Conservation (phyloP, 2,888 invertebrate genomes). For the Plemyria rubiginata region DNA sequence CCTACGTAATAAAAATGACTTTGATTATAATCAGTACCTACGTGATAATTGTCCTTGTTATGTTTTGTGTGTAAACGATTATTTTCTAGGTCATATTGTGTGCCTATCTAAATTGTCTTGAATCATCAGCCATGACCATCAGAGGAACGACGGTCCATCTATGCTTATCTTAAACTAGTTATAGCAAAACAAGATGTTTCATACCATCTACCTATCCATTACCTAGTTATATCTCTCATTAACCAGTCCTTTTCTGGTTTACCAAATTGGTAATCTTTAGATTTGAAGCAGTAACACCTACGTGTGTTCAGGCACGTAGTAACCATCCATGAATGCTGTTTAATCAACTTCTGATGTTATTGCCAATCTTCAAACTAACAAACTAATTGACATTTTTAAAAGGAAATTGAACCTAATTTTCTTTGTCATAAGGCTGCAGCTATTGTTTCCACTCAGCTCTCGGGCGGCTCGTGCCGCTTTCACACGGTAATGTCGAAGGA, state of each 20-base stretch:
- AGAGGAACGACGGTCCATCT: conserved; percentile 1
- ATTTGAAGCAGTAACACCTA: conserved; percentile 21
- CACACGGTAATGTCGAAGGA: conserved; percentile 26
- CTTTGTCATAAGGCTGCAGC: conserved; percentile 15
- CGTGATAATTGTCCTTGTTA: no score
- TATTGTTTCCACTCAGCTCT: conserved; percentile 25
- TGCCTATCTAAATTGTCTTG: conserved; percentile 6
- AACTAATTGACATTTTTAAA: conserved; percentile 33
- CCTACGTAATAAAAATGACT: no score
- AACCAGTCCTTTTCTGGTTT: conserved; percentile 17
- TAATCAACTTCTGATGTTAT: conserved; percentile 38
- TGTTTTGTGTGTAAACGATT: background rate
- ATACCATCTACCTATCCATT: conserved; percentile 8
- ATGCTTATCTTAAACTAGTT: conserved; percentile 12
- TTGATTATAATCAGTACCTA: no score
- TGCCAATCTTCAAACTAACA: conserved; percentile 38
- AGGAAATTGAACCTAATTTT: conserved; percentile 31
- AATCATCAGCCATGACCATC: conserved; percentile 5
- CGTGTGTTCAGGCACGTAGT: conserved; percentile 39
- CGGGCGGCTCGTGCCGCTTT: conserved; percentile 32
- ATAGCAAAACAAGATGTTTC: background rate
- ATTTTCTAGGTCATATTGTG: background rate
- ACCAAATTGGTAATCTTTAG: conserved; percentile 11
- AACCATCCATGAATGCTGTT: conserved; percentile 33
- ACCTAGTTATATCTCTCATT: conserved; percentile 8